These are phyloP conservation scores for Abramis brama DNA, from an alignment of 2,113 vertebrate species.

Conservation along the genomic window DNA sequence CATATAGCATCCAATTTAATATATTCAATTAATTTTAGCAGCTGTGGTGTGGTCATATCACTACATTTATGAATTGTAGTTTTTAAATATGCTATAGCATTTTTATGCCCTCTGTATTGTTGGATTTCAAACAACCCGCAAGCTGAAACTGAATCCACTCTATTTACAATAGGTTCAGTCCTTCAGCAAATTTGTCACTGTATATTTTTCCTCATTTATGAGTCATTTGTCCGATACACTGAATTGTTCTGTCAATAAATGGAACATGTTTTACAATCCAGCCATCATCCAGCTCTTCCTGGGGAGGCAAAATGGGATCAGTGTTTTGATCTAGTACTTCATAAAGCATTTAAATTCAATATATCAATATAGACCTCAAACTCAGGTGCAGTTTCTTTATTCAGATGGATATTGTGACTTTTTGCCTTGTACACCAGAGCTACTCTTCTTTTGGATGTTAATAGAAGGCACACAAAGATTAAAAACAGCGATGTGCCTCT, in stretches of 20 bases:
- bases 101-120: not conserved
- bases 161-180: not conserved
- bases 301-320: not conserved
- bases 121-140: not conserved
- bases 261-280: slow-evolving; percentile 1
- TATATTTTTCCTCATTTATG: slow-evolving; percentile 52
- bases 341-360: not conserved
- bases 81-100: not conserved
- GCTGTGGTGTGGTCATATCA: not conserved
- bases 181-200: not conserved
- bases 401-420: not conserved
- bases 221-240: slow-evolving; percentile 41
- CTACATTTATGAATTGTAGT: not conserved
- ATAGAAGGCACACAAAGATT: slow-evolving; percentile 14
- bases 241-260: slow-evolving; percentile 68
- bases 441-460: not conserved
- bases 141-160: not conserved
- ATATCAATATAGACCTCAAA: not conserved
- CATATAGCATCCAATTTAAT: not conserved
- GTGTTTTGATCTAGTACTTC: not conserved
- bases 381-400: not conserved
- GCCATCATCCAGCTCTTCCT: not conserved
- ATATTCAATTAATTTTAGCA: not conserved
- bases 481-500: slow-evolving; percentile 37
- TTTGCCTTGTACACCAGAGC: slow-evolving; percentile 30